Base-by-base conservation (phyloP, 2,113 vertebrate genomes). In the Girardinichthys multiradiatus region DNA sequence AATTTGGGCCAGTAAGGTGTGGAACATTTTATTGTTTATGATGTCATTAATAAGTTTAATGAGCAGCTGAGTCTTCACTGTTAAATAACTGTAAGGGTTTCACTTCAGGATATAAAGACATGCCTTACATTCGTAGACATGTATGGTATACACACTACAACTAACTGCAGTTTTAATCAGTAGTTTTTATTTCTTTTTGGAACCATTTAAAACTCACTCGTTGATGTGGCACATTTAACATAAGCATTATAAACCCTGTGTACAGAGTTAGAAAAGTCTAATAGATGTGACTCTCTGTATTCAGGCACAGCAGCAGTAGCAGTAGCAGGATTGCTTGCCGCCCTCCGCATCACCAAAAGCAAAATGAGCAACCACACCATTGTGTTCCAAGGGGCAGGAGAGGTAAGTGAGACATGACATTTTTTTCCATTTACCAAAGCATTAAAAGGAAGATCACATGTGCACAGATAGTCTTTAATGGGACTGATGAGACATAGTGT, bases 351-450 rank as follows among this genome's bases (percentile, higher is more conserved):
- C 90, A 99, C 98, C 86, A 94, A 95, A 90, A 98, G 92, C 93
- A 98, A 93, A 86, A 94, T 99, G 84, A 94, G 92, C 7, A 95
- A 99, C 88, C 98, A 99, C 59, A 98, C 92, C 26, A 84, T 99
- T 11, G 84, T 99, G 51, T 99, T 99, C 90, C 98, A 99, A 91
- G 98, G 98, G 78, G 98, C 98, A 83, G 98, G 98, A 67, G 98
- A 99, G 95, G 98, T 98, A 87, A 14, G 84, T 81, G 28, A n/a
- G n/a, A n/a, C n/a, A n/a, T n/a, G n/a, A n/a, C n/a, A n/a, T n/a
- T n/a, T n/a, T n/a, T n/a, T n/a, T n/a, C n/a, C n/a, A n/a, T n/a
- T n/a, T n/a, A n/a, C n/a, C n/a, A n/a, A n/a, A n/a, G n/a, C n/a
- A n/a, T n/a, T n/a, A n/a, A n/a, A n/a, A n/a, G n/a, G n/a, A n/a